These are phyloP conservation scores for Aproaerema taeniolella DNA, from an alignment of 2,888 invertebrate genomes.

Conservation along the genomic window DNA sequence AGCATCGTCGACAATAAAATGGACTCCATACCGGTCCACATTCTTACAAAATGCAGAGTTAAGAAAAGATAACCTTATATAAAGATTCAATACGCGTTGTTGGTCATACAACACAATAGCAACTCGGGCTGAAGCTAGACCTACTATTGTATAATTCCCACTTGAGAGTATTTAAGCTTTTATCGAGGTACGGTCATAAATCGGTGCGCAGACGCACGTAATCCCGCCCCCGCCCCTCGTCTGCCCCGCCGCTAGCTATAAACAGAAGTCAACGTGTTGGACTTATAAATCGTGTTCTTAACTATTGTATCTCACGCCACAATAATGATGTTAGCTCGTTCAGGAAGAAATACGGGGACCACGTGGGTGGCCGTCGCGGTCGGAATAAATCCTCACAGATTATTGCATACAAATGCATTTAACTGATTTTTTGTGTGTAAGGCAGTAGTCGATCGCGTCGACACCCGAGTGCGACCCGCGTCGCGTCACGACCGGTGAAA, in stretches of 20 bases:
- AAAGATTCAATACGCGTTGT: no score
- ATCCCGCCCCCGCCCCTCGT: conserved; percentile 65
- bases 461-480: conserved; percentile 42
- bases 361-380: conserved; percentile 70
- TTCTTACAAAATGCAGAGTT: no score
- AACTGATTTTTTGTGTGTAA: conserved; percentile 61
- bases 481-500: conserved; percentile 58
- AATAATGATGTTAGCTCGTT: conserved; percentile 78
- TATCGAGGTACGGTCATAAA: conserved; percentile 71
- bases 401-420: conserved; percentile 62
- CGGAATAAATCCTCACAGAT: conserved; percentile 64
- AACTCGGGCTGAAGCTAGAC: neutral
- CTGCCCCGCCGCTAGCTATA: conserved; percentile 67
- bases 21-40: no score
- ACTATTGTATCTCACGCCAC: conserved; percentile 77
- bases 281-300: conserved; percentile 77
- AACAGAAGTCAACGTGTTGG: conserved; percentile 77
- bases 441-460: conserved; percentile 46
- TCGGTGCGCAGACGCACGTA: conserved; percentile 70
- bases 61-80: no score
- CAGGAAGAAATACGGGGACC: conserved; percentile 71
- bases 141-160: conserved; percentile 53
- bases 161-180: conserved; percentile 74
- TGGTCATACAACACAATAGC: no score
- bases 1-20: no score